Conservation (phyloP, 2,888 invertebrate species). For the Prenolepis imparis region DNA sequence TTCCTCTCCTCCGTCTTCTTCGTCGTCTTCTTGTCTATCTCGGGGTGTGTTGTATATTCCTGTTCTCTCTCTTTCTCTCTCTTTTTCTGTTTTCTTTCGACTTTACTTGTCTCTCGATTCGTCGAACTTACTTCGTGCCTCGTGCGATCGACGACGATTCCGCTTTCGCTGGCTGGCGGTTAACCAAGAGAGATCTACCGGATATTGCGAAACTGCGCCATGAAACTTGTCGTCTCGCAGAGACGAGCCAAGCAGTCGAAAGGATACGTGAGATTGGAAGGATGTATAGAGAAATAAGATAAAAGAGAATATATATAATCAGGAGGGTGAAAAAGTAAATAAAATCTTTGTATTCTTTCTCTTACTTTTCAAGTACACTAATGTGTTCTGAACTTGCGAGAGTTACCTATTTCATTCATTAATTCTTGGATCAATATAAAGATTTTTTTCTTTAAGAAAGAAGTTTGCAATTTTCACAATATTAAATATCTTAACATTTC, state of each 20-base stretch:
- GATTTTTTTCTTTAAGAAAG: neutral
- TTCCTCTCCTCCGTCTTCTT: conserved; percentile 57
- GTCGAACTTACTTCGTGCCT: conserved; percentile 43
- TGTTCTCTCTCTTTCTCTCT: conserved; percentile 13
- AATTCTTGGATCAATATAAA: neutral
- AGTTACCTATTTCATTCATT: neutral
- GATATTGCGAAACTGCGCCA: conserved; percentile 40
- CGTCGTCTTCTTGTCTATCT: conserved; percentile 46
- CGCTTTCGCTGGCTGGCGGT: conserved; percentile 47
- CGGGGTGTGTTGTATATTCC: neutral
- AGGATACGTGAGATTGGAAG: neutral
- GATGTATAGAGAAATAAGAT: conserved; percentile 7
- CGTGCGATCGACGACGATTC: conserved; percentile 57
- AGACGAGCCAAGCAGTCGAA: conserved; percentile 1
- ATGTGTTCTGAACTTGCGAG: neutral
- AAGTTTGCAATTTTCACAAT: neutral
- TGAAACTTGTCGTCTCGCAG: neutral
- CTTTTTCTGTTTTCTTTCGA: conserved; percentile 24
- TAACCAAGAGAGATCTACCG: conserved; percentile 39
- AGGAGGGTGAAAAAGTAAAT: conserved; percentile 20
- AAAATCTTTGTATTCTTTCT: neutral
- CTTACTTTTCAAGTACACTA: neutral
- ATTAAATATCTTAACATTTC: conserved; percentile 4
- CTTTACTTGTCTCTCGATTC: conserved; percentile 49
- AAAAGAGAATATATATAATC: neutral